These are phyloP conservation scores for Fragum whitleyi DNA, from an alignment of 2,888 invertebrate genomes.

Conservation along the genomic window DNA sequence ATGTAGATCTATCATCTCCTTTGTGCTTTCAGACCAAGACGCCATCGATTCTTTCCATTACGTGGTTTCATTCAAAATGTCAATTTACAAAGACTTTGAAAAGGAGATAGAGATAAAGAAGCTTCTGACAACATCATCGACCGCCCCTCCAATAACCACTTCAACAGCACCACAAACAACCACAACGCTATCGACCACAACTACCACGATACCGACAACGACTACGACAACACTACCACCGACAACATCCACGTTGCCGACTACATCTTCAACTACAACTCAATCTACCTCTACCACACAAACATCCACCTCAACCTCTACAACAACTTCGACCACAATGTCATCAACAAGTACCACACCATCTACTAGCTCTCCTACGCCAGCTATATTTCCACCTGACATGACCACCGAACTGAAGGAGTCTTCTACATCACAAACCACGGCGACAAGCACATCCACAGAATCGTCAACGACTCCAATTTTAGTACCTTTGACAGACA, in stretches of 20 bases:
- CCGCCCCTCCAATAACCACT: background rate
- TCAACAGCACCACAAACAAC: background rate
- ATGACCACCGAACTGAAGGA: background rate
- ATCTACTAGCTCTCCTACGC: background rate
- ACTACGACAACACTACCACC: background rate
- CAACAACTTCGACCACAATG: slow-evolving; percentile 13
- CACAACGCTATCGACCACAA: background rate
- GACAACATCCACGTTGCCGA: background rate
- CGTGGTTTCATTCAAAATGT: slow-evolving; percentile 43
- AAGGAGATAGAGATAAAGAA: slow-evolving; percentile 29
- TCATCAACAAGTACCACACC: background rate
- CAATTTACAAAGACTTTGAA: slow-evolving; percentile 35
- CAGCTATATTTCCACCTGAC: background rate
- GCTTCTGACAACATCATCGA: slow-evolving; percentile 14
- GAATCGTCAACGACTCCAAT: background rate
- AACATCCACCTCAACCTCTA: background rate
- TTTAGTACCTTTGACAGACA: background rate
- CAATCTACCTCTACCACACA: slow-evolving; percentile 1
- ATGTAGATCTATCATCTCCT: too few species aligned
- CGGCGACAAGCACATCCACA: background rate
- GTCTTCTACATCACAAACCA: background rate
- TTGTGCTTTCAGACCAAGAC: slow-evolving; percentile 25
- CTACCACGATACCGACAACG: background rate
- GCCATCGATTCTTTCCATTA: slow-evolving; percentile 31
- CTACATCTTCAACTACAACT: background rate